phyloP scores from a whole-genome alignment of 2,888 invertebrate genomes.

The Amiota minor region DNA sequence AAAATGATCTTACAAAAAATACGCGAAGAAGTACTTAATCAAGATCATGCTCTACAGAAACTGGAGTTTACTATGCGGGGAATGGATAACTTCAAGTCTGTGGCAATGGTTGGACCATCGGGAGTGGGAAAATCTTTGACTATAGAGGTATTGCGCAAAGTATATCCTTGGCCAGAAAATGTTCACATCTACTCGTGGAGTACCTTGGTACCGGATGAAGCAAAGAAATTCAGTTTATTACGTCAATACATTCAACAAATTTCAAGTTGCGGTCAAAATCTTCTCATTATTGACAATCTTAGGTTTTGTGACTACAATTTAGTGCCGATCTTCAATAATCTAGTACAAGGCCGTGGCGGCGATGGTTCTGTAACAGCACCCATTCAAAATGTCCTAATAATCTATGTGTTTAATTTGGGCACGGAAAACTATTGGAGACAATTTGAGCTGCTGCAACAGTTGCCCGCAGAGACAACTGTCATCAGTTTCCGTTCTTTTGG shows the following conservation, averaged over 20 bases:
- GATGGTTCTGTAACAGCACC: conserved; percentile 36
- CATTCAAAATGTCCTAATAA: conserved; percentile 46
- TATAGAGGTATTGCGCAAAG: conserved; percentile 41
- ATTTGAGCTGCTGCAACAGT: conserved; percentile 47
- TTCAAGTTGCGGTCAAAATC: conserved; percentile 60
- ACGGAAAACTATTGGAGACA: conserved; percentile 46
- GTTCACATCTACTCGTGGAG: conserved; percentile 58
- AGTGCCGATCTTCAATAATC: conserved; percentile 49
- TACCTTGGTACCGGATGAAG: conserved; percentile 39
- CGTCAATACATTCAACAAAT: conserved; percentile 47
- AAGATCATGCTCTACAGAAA: conserved; percentile 49
- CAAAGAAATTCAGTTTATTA: conserved; percentile 43
- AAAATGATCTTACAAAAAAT: conserved; percentile 44
- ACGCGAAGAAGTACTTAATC: conserved; percentile 47
- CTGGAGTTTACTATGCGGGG: conserved; percentile 45
- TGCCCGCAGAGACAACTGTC: conserved; percentile 48
- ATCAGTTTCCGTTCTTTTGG: conserved; percentile 46
- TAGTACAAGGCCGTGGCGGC: conserved; percentile 43
- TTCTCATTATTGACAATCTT: conserved; percentile 63
- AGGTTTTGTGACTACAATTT: conserved; percentile 46
- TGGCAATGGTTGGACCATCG: conserved; percentile 56
- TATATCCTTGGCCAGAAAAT: conserved; percentile 65
- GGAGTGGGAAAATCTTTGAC: conserved; percentile 65
- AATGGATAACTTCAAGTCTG: conserved; percentile 41
- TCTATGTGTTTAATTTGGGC: conserved; percentile 50